Conservation (phyloP, 2,888 invertebrate species). For the Trachelus tabidus region DNA sequence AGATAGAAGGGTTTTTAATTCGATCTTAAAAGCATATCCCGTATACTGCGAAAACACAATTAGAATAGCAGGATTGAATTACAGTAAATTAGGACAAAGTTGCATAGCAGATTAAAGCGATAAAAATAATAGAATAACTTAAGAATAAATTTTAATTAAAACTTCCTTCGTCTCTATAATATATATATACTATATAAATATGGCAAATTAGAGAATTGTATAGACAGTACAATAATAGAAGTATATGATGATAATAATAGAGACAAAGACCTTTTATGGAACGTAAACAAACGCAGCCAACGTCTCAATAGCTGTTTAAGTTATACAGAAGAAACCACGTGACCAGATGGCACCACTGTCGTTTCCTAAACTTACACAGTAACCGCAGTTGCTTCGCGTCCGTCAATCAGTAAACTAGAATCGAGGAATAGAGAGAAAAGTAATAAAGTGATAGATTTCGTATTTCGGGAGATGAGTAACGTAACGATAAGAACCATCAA, state of each 20-base stretch:
- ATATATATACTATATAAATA: too few relatives aligned
- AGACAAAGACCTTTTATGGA: not conserved
- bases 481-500: not conserved
- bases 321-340: not conserved
- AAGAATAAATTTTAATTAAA: not conserved
- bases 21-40: not conserved
- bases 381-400: not conserved
- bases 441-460: not conserved
- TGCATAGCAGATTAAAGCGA: not conserved
- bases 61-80: not conserved
- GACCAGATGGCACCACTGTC: not conserved
- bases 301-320: not conserved
- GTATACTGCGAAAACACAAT: not conserved
- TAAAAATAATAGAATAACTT: not conserved
- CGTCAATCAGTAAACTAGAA: not conserved
- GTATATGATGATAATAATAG: not conserved
- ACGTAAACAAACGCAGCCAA: not conserved
- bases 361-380: not conserved
- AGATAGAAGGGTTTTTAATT: not conserved
- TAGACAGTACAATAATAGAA: not conserved
- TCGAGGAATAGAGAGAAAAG: not conserved
- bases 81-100: not conserved
- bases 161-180: not conserved
- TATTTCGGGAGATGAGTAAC: not conserved
- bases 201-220: not conserved